Percentiles rank a stretch among this genome's conserved stretches.
Conservation (phyloP, 2,888 invertebrate genomes). For the Achlya flavicornis region DNA sequence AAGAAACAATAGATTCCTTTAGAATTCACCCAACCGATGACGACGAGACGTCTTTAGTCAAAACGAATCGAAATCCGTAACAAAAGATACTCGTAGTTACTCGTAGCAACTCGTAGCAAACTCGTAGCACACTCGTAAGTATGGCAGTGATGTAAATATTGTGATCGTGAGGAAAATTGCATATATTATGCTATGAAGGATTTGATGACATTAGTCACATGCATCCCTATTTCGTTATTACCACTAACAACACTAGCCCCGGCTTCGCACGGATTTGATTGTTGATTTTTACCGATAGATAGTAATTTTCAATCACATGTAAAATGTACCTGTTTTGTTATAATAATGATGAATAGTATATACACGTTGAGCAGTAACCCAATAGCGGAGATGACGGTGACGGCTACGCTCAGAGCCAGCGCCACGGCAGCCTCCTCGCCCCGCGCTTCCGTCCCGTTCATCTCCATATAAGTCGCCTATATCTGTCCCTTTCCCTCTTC, state of each 20-base stretch:
- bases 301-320: too few species aligned
- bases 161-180: not conserved
- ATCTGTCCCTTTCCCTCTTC: slow-evolving; percentile 49
- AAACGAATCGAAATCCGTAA: too few species aligned
- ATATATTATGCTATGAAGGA: not conserved
- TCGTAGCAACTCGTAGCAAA: not conserved
- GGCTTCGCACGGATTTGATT: too few species aligned
- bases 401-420: slow-evolving; percentile 86
- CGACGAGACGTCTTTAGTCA: too few species aligned
- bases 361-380: slow-evolving; percentile 90
- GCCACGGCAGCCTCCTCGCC: slow-evolving; percentile 85
- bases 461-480: slow-evolving; percentile 58
- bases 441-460: slow-evolving; percentile 76
- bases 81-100: too few species aligned
- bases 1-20: too few species aligned
- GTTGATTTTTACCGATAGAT: too few species aligned
- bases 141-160: not conserved
- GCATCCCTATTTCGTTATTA: not conserved
- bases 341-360: slow-evolving; percentile 88
- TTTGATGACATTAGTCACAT: not conserved
- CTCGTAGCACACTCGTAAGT: not conserved
- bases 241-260: too few species aligned
- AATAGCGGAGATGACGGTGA: slow-evolving; percentile 87
- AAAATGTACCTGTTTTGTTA: slow-evolving; percentile 86
- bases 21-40: too few species aligned